Evolutionary conservation across 2,888 invertebrate species (phyloP).

Genomic region (Orthonevra nobilis): DNA sequence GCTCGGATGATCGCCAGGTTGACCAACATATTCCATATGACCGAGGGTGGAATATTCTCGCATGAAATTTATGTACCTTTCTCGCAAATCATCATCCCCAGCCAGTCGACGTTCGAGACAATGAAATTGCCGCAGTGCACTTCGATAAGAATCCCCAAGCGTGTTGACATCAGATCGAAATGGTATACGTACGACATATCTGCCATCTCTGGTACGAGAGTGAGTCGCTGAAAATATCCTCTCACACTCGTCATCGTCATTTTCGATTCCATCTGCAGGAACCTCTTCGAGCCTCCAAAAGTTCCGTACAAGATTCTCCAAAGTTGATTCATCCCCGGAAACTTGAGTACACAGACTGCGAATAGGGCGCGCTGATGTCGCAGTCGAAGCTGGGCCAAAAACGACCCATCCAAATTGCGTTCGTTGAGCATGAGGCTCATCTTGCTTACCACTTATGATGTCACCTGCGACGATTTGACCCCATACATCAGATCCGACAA

Average conservation of each 20-base stretch:
- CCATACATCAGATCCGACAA: conserved; percentile 12
- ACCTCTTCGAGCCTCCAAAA: conserved; percentile 47
- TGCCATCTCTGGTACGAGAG: neutral
- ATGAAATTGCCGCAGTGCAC: conserved; percentile 32
- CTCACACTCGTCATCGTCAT: conserved; percentile 8
- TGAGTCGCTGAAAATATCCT: conserved; percentile 14
- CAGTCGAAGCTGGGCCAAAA: conserved; percentile 33
- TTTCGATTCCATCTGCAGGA: neutral
- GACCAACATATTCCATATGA: neutral
- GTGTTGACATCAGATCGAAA: conserved; percentile 13
- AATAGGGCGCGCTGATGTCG: neutral
- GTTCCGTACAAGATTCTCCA: conserved; percentile 40
- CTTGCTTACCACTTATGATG: conserved; percentile 10
- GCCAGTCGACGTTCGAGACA: conserved; percentile 8
- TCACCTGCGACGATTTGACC: conserved; percentile 7
- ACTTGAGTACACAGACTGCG: neutral
- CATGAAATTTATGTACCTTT: conserved; percentile 36
- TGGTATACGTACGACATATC: conserved; percentile 34
- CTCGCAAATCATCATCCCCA: conserved; percentile 7
- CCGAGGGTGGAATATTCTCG: neutral
- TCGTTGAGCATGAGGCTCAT: conserved; percentile 35
- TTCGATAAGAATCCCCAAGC: neutral
- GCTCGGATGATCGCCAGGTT: conserved; percentile 10
- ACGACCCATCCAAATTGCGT: conserved; percentile 45
- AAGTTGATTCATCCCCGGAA: neutral